Base-by-base conservation (phyloP, 2,113 vertebrate species). In the Anser cygnoides region DNA sequence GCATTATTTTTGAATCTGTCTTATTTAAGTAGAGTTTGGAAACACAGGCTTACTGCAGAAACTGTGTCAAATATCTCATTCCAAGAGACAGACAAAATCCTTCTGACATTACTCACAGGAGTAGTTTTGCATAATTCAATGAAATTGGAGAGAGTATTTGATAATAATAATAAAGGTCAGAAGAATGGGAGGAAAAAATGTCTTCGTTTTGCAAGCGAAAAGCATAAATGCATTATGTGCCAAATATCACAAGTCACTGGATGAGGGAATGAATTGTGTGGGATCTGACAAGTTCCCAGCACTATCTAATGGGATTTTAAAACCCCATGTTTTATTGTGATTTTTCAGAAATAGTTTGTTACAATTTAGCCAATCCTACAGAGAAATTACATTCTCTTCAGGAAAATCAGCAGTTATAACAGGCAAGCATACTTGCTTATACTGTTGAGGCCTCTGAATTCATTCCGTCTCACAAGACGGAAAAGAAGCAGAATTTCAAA, bases 291-390 rank as follows among this genome's bases (percentile, higher is more conserved):
- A 89, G 85, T 90, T 93, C 88, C 41, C 71, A 66, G 71, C 22
- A 72, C 75, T 95, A 58, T 70, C 71, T 92, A 87, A 95, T 91
- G 74, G 39, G 54, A 89, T 90, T 94, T 91, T 62, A 84, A 92
- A 92, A 37, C 49, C 52, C 73, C 23, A 3, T 82, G 43, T 59
- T 95, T 93, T 94, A 85, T 92, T 90, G 58, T 93, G 89, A 85
- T 49, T 96, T 94, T 94, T 91, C 71, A 95, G 44, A 89, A 92
- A 72, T 55, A 62, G 62, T 94, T 95, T 88, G 57, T 91, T 94
- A 84, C 46, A 90, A 58, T 93, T 87, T 92, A 94, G 76, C 13
- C 55, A 52, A 67, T 74, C 49, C 52, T 94, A 95, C 71, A 89
- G 89, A 91, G 75, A 79, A 97, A 92, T 83, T 66, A 63, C 62